Conservation (phyloP, 2,113 vertebrate species). For the Jacana jacana region DNA sequence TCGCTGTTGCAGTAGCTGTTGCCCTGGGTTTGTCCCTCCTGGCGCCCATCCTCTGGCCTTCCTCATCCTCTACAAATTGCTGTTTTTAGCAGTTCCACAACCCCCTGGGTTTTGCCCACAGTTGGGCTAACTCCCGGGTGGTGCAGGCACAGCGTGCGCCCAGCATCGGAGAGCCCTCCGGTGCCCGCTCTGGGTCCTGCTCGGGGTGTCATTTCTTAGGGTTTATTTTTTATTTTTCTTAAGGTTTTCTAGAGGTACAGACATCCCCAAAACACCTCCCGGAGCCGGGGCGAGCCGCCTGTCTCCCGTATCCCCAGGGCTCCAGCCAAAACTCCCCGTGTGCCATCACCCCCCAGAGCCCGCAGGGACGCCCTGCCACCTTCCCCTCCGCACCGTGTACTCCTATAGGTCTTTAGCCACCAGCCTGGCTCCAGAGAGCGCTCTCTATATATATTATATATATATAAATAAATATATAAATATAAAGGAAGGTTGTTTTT, state of each 20-base stretch:
- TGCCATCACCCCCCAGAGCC: neutral
- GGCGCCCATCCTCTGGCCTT: neutral
- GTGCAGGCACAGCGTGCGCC: neutral
- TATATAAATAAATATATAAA: too few species aligned
- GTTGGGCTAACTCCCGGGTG: neutral
- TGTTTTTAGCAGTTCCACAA: neutral
- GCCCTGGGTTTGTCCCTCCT: neutral
- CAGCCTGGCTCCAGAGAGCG: neutral
- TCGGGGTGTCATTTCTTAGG: neutral
- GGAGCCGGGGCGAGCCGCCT: neutral
- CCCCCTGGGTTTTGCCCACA: neutral
- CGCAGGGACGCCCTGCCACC: fast-evolving
- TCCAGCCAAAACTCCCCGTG: neutral
- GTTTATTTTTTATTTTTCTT: neutral
- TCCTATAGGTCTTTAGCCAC: neutral
- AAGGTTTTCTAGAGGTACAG: neutral
- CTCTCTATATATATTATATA: too few species aligned
- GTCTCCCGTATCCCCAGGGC: neutral
- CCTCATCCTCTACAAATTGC: neutral
- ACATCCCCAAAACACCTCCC: neutral
- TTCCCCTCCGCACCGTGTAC: neutral
- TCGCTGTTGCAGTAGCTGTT: neutral
- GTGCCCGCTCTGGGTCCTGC: fast-evolving
- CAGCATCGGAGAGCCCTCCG: neutral
- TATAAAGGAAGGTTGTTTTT: too few species aligned